Evolutionary conservation across 2,797 vertebrate species (phyloP), one percentile per base, ranked within the genome.

Genomic region (Menidia menidia): DNA sequence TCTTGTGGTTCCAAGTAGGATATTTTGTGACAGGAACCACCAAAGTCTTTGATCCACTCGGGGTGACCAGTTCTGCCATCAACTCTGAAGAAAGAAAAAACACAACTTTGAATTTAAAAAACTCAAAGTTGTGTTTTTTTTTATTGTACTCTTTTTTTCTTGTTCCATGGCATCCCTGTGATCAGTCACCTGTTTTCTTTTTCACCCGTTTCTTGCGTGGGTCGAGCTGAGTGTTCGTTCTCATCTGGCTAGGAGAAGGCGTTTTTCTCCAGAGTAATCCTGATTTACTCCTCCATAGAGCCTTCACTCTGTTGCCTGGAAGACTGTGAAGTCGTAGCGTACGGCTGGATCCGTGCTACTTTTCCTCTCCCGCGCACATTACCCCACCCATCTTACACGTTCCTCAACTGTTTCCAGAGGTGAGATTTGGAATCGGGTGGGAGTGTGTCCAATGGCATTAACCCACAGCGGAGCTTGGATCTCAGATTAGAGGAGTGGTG

Each of bases 391-490:
- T 85, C 50, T 75, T 79, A 85, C 82, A 83, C 66, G 71, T 74
- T 84, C 68, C 69, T 90, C 80, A 75, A 86, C 84, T 83, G 82
- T 89, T 91, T 91, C 83, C 82, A 85, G 86, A 87, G 88, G 85
- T 90, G 82, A 82, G 86, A 83, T 87, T 88, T 79, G 69, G 86
- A 86, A 78, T 75, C 32, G 64, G 65, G 86, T 89, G 85, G 91
- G 89, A 90, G 92, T 92, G 92, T 94, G 88, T 92, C 93, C 86
- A 92, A 94, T 92, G 86, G 89, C 74, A 93, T 94, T 93, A 94
- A 85, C 88, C 89, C 83, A 91, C 88, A 73, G 90, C 73, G 80
- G 83, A 87, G 91, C 81, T 72, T 78, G 82, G 89, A 87, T 89
- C 83, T 68, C 73, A 91, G 91, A 92, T 89, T 88, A 90, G 64